These are phyloP conservation scores for Drosophila nr. perissopoda DNA, from an alignment of 2,888 invertebrate genomes.

Conservation along the genomic window DNA sequence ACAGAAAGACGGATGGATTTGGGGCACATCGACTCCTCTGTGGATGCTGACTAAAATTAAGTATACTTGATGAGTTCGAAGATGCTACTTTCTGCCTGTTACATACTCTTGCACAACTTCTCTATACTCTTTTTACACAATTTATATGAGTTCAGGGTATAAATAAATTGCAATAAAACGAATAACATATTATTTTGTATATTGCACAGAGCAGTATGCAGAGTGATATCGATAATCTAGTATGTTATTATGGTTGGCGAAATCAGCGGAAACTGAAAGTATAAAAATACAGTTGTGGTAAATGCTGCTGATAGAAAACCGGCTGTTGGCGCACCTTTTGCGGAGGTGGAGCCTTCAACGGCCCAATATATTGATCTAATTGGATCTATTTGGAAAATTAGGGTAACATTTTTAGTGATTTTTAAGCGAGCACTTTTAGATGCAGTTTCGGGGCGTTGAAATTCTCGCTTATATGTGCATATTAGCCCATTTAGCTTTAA, in stretches of 20 bases:
- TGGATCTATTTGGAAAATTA: not conserved
- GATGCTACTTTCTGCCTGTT: not conserved
- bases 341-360: constrained; percentile 71
- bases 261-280: constrained; percentile 70
- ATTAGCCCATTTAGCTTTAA: constrained; percentile 60
- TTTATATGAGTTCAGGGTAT: not conserved
- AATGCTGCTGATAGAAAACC: constrained; percentile 34
- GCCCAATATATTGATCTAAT: constrained; percentile 52
- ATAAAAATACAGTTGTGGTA: constrained; percentile 28
- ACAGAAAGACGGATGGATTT: not conserved
- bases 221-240: constrained; percentile 49
- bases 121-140: not conserved
- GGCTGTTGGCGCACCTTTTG: constrained; percentile 61
- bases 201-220: not conserved
- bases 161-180: not conserved
- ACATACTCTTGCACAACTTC: not conserved
- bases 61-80: not conserved
- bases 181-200: not conserved
- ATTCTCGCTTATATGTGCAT: constrained; percentile 34
- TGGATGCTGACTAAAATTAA: not conserved
- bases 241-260: constrained; percentile 32
- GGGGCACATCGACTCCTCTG: not conserved
- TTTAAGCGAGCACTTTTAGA: constrained; percentile 43
- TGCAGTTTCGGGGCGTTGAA: constrained; percentile 55
- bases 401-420: constrained; percentile 8